A percentile compares a stretch with the other conserved stretches of the same genome.
These are phyloP conservation scores for Pantherophis vulpinus DNA, from an alignment of 2,797 vertebrate genomes.

Conservation along the genomic window DNA sequence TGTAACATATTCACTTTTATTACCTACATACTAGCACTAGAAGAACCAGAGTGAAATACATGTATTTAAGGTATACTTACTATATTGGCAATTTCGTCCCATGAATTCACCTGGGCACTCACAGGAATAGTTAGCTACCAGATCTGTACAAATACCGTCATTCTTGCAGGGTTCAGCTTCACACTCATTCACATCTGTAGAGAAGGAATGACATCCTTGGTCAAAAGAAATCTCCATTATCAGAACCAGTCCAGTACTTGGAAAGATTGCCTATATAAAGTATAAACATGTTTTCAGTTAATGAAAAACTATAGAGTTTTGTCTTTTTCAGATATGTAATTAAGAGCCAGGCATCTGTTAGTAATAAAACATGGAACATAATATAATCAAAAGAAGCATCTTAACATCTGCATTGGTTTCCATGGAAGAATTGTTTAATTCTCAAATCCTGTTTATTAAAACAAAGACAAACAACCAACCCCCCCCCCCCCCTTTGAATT, in stretches of 20 bases:
- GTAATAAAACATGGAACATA: background rate
- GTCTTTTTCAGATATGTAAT: background rate
- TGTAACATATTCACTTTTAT: background rate
- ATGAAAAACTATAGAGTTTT: background rate
- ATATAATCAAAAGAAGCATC: background rate
- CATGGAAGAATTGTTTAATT: background rate
- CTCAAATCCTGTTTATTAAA: background rate
- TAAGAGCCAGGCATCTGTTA: background rate
- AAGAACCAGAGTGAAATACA: background rate
- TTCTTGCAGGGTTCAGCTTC: constrained; percentile 94
- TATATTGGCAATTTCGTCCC: constrained; percentile 96
- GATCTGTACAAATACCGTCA: constrained; percentile 94
- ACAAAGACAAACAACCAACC: background rate
- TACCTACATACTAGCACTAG: background rate
- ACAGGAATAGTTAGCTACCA: constrained; percentile 96
- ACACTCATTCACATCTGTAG: constrained; percentile 93
- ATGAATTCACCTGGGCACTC: constrained; percentile 98
- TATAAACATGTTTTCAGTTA: background rate
- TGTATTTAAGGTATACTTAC: constrained; percentile 76
- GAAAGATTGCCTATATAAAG: background rate
- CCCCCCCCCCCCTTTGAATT: background rate
- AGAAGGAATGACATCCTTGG: constrained; percentile 42
- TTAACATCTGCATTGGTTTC: background rate
- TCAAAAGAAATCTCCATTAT: background rate
- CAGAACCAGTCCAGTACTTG: background rate